Base-by-base conservation (phyloP, 1,140 invertebrate genomes). In the Holotrichia oblita region DNA sequence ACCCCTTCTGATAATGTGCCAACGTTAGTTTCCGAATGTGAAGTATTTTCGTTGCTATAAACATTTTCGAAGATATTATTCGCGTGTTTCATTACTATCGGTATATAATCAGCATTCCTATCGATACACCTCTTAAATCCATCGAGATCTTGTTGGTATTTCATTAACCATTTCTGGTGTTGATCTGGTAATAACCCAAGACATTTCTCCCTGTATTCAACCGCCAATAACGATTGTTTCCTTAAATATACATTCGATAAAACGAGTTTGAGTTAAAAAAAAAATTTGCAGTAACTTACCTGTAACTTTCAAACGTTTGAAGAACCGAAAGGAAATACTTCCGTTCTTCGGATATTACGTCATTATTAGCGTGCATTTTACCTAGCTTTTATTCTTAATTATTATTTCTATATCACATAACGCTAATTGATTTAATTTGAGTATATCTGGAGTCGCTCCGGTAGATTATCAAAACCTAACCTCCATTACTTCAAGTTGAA, bases 21-120 rank as follows among this genome's bases (percentile, higher is more conserved):
- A 48, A 84, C 82, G 77, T 84, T 78, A 76, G 82, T 81, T 79
- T 86, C 84, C 12, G 85, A 85, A 77, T 88, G 85, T 73, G 85
- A 76, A 6, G 82, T 78, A 14, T 79, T 81, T 17, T 85, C 83
- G 61, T 81, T 83, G 34, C 79, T 81, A 77, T 84, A 84, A 12
- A 92, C 90, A 87, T 96, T 96, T 85, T 95, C 94, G 89, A 97
- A 97, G 88, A 97, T 94, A 72, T 91, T 91, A 27, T 93, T 91
- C 0, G 94, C 94, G 88, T 97, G 94, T 83, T 93, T 90, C 40
- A 97, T 91, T 73, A 98, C 96, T 24, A 94, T 87, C 77, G 94
- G 92, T 9, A 98, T 95, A 22, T 98, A 91, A 69, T 92, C 89
- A 82, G 94, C 92, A 87, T 98, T 99, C 76, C 93, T 91, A 64